These are phyloP conservation scores for Neogale vison DNA, from an alignment of 2,113 vertebrate genomes.

Conservation along the genomic window DNA sequence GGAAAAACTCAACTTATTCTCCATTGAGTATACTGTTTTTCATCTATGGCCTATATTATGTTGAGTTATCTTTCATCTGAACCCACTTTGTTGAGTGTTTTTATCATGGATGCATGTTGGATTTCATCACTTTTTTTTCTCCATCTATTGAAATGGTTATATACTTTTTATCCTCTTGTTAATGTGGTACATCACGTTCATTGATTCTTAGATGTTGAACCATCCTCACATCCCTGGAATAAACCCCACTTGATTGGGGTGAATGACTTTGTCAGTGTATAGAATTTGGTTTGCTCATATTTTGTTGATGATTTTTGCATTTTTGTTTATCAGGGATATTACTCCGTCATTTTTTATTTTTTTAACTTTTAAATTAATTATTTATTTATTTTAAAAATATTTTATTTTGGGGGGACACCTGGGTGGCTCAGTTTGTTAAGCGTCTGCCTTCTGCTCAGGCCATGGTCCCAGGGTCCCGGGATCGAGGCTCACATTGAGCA, in stretches of 20 bases:
- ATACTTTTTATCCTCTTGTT: not conserved
- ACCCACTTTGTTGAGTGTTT: not conserved
- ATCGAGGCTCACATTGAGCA: no score
- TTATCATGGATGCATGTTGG: not conserved
- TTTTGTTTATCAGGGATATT: not conserved
- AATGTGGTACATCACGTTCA: not conserved
- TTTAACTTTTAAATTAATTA: not conserved
- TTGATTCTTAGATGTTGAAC: not conserved
- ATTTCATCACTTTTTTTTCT: not conserved
- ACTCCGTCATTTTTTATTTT: not conserved
- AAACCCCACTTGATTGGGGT: not conserved
- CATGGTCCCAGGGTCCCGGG: no score
- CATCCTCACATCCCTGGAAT: not conserved
- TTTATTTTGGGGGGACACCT: no score
- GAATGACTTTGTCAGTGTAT: not conserved
- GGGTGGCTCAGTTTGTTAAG: no score
- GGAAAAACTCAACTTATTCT: not conserved
- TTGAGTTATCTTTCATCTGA: not conserved
- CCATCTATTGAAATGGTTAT: not conserved
- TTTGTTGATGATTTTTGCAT: not conserved
- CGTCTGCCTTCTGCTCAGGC: no score
- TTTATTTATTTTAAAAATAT: no score
- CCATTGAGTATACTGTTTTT: not conserved
- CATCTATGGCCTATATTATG: not conserved
- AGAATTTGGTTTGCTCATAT: not conserved